Conservation (phyloP, 2,113 vertebrate genomes). For the Corythoichthys haematopterus region DNA sequence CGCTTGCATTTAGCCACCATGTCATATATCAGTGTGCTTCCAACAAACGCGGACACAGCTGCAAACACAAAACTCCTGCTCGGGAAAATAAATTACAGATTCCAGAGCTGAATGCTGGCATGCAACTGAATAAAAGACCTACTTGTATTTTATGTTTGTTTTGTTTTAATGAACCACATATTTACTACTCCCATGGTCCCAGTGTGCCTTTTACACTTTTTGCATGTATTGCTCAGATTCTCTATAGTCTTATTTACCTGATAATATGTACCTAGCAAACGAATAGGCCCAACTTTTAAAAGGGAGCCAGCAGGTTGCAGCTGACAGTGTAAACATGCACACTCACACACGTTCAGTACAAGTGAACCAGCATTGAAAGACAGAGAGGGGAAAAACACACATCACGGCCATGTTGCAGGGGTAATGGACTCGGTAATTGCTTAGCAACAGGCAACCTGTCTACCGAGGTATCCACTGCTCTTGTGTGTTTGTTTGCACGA, state of each 20-base stretch:
- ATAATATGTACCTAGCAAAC: neutral
- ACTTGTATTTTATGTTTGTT: conserved; percentile 11
- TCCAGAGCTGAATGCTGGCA: conserved; percentile 10
- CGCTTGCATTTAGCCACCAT: conserved; percentile 43
- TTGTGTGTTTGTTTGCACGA: conserved; percentile 30
- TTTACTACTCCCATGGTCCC: neutral
- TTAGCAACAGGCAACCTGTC: conserved; percentile 67
- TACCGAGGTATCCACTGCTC: conserved; percentile 54
- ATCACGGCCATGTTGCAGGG: conserved; percentile 47
- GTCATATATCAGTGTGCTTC: conserved; percentile 45
- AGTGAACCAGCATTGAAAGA: conserved; percentile 11
- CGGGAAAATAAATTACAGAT: conserved; percentile 6
- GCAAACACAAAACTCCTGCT: conserved; percentile 1
- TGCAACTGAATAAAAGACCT: conserved; percentile 12
- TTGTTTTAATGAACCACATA: neutral
- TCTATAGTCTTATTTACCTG: conserved; percentile 2
- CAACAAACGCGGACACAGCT: conserved; percentile 1
- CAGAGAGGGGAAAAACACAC: conserved; percentile 17
- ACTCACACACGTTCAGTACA: neutral
- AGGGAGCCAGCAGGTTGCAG: conserved; percentile 4
- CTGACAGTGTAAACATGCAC: conserved; percentile 4
- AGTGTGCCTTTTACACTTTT: neutral
- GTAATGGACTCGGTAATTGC: conserved; percentile 68
- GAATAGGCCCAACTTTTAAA: neutral
- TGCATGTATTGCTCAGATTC: neutral